phyloP scores from a whole-genome alignment of 35 echinoderm and acorn worm species.

The Nesometra sesokonis region DNA sequence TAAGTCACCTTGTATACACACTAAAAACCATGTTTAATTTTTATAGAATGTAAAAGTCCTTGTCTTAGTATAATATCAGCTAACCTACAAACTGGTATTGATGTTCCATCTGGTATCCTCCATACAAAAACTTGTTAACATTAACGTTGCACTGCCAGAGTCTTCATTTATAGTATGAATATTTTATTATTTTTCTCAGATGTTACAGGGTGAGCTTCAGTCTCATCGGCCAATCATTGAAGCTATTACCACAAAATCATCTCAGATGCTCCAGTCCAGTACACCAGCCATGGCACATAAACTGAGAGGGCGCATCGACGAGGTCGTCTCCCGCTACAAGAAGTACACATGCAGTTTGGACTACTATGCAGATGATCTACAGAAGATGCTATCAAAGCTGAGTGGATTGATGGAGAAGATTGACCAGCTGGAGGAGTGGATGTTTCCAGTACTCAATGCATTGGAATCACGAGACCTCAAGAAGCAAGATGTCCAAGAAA shows the following conservation, averaged over 20 bases:
- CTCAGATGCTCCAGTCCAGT: slow-evolving; percentile 45
- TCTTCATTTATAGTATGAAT: too few relatives aligned
- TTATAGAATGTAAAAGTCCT: too few relatives aligned
- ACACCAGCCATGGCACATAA: slow-evolving; percentile 62
- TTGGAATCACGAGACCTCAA: slow-evolving; percentile 86
- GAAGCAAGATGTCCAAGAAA: slow-evolving; percentile 69
- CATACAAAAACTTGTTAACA: too few relatives aligned
- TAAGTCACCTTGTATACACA: too few relatives aligned
- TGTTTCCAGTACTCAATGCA: slow-evolving; percentile 68
- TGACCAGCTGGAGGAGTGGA: slow-evolving; percentile 87
- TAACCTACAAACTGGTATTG: too few relatives aligned
- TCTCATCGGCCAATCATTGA: slow-evolving; percentile 65
- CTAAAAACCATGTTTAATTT: too few relatives aligned
- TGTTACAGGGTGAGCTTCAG: slow-evolving; percentile 76
- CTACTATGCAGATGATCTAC: slow-evolving; percentile 46
- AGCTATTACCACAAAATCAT: slow-evolving; percentile 31
- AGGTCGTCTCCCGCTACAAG: slow-evolving; percentile 56
- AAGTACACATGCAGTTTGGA: slow-evolving; percentile 25
- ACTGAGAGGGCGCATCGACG: slow-evolving; percentile 35
- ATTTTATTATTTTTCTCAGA: too few relatives aligned
- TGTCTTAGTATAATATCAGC: too few relatives aligned
- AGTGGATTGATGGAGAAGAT: slow-evolving; percentile 75
- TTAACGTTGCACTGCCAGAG: too few relatives aligned
- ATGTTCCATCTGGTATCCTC: too few relatives aligned
- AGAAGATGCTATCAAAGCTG: slow-evolving; percentile 53